A percentile compares a stretch with the other conserved stretches of the same genome.
Conservation (phyloP, 2,113 vertebrate species). For the Ranitomeya imitator region DNA sequence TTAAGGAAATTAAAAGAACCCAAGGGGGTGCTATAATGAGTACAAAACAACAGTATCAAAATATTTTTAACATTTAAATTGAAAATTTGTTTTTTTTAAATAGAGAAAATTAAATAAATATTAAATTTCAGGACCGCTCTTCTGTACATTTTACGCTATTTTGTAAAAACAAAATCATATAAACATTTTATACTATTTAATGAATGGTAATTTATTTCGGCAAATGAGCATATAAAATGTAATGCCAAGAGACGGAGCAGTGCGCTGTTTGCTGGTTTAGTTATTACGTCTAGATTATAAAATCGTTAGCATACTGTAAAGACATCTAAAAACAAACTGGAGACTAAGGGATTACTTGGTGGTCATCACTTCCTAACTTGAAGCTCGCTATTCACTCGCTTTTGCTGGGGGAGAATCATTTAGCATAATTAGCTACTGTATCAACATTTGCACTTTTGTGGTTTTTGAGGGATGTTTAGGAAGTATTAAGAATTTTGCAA, state of each 20-base stretch:
- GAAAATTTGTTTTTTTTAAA: too few relatives aligned
- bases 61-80: too few relatives aligned
- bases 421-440: constrained; percentile 49
- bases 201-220: background rate
- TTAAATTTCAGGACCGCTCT: too few relatives aligned
- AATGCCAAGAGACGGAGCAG: background rate
- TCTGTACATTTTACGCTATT: too few relatives aligned
- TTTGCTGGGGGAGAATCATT: constrained; percentile 39
- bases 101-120: too few relatives aligned
- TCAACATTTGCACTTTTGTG: constrained; percentile 44
- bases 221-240: background rate
- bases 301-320: constrained; percentile 9
- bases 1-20: too few relatives aligned
- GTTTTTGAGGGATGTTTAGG: constrained; percentile 41
- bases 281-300: constrained; percentile 7
- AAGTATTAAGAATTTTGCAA: constrained; percentile 8
- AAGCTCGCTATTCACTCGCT: constrained; percentile 5
- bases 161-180: too few relatives aligned
- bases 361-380: constrained; percentile 19
- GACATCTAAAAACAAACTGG: constrained; percentile 39
- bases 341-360: constrained; percentile 44
- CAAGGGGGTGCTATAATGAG: too few relatives aligned
- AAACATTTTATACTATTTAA: background rate
- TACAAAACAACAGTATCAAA: too few relatives aligned
- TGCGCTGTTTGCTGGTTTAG: background rate